These are phyloP conservation scores for Spilosoma lubricipeda DNA, from an alignment of 2,888 invertebrate species.

Conservation along the genomic window DNA sequence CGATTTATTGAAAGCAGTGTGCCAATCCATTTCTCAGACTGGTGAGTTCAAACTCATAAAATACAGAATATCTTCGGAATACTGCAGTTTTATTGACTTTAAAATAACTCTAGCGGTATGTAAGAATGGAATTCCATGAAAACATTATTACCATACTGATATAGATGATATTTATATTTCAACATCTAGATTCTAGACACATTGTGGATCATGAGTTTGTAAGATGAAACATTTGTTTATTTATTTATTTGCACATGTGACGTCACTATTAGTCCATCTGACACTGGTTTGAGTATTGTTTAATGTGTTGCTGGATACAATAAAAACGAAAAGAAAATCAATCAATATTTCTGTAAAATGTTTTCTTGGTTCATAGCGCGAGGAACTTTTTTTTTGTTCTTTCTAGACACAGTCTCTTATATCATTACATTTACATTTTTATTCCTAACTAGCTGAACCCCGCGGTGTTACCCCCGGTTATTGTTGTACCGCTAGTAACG, in stretches of 20 bases:
- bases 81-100: constrained; percentile 19
- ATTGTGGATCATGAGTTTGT: neutral
- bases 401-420: too few relatives aligned
- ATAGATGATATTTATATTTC: constrained; percentile 5
- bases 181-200: constrained; percentile 4
- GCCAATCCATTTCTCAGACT: constrained; percentile 33
- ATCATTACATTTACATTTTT: too few relatives aligned
- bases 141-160: neutral
- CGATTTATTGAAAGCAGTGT: constrained; percentile 40
- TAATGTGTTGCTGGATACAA: neutral
- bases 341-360: neutral
- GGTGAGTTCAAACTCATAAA: constrained; percentile 36
- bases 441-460: too few relatives aligned
- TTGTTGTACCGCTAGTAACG: too few relatives aligned
- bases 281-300: neutral
- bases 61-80: constrained; percentile 35
- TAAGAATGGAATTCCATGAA: constrained; percentile 12
- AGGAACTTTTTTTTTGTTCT: too few relatives aligned
- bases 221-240: neutral
- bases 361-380: too few relatives aligned
- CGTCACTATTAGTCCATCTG: neutral
- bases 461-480: too few relatives aligned
- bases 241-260: too few relatives aligned
- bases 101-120: constrained; percentile 6
- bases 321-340: neutral